phyloP scores from a whole-genome alignment of 2,888 invertebrate species.

The Frankliniella fusca region DNA sequence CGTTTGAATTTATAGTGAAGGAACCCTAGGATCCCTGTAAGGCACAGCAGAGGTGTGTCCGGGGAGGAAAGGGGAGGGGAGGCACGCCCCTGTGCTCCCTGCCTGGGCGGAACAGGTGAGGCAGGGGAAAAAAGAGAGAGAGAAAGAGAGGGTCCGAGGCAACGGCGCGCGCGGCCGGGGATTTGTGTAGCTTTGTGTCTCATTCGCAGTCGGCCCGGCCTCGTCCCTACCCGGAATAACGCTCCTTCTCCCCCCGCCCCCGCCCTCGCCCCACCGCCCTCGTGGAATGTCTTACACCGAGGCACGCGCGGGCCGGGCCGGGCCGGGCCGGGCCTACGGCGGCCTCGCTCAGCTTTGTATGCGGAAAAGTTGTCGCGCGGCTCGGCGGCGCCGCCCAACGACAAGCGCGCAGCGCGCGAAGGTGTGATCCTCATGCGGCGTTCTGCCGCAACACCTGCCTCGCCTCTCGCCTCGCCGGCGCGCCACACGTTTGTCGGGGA shows the following conservation, averaged over 20 bases:
- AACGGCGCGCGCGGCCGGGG: not conserved
- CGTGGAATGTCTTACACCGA: not conserved
- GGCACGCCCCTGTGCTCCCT: no score
- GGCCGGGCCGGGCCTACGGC: not conserved
- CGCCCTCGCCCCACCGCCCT: not conserved
- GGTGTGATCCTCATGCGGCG: not conserved
- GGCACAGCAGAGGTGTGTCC: no score
- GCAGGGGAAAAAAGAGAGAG: no score
- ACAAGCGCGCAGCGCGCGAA: not conserved
- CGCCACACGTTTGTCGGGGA: not conserved
- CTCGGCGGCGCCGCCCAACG: not conserved
- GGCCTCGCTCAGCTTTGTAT: not conserved
- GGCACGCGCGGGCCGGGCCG: no score
- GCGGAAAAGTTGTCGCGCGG: not conserved
- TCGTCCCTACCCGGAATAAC: not conserved
- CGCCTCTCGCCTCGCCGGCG: not conserved
- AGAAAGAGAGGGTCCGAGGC: no score
- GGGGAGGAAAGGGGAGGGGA: no score
- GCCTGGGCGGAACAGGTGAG: no score
- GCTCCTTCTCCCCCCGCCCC: not conserved
- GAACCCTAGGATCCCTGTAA: no score
- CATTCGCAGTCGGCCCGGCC: slow-evolving; percentile 5
- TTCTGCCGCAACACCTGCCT: not conserved
- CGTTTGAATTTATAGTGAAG: no score
- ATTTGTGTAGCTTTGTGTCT: slow-evolving; percentile 17